phyloP scores from a whole-genome alignment of 2,797 vertebrate genomes.

The Thaleichthys pacificus region DNA sequence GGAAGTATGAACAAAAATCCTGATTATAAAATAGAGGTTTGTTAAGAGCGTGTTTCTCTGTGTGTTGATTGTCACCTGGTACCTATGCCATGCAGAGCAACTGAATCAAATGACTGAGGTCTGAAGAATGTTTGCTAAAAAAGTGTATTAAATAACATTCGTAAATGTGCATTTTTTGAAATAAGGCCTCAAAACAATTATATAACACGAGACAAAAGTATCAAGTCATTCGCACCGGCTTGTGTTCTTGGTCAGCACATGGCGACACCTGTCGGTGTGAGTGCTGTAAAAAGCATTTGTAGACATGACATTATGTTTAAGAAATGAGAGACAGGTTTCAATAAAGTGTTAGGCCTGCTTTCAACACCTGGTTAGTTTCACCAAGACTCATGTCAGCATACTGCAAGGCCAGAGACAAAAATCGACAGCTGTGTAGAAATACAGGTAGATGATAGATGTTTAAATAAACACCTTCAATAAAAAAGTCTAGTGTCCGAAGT shows the following conservation, averaged over 20 bases:
- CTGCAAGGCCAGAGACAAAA: not conserved
- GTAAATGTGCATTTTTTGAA: no score
- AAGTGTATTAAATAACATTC: not conserved
- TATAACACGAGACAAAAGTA: not conserved
- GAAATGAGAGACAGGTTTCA: conserved; percentile 20
- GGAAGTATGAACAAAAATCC: not conserved
- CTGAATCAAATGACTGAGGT: conserved; percentile 27
- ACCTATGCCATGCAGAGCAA: conserved; percentile 19
- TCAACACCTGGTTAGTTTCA: conserved; percentile 8
- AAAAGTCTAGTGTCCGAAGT: not conserved
- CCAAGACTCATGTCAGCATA: conserved; percentile 1
- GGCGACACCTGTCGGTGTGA: not conserved
- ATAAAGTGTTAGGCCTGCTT: conserved; percentile 18
- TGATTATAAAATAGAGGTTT: conserved; percentile 17
- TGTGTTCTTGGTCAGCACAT: not conserved
- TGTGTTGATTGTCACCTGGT: conserved; percentile 25
- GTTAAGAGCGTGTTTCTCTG: not conserved
- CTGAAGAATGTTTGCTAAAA: conserved; percentile 26
- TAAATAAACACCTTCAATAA: not conserved
- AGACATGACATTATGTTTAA: conserved; percentile 18
- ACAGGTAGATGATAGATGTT: not conserved
- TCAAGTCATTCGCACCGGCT: not conserved
- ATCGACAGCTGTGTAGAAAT: not conserved
- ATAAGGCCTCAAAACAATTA: no score
- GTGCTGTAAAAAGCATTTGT: conserved; percentile 4